Percentiles rank a stretch among this genome's conserved stretches.
Conservation (phyloP, 2,888 invertebrate genomes). For the Alcis repandata region DNA sequence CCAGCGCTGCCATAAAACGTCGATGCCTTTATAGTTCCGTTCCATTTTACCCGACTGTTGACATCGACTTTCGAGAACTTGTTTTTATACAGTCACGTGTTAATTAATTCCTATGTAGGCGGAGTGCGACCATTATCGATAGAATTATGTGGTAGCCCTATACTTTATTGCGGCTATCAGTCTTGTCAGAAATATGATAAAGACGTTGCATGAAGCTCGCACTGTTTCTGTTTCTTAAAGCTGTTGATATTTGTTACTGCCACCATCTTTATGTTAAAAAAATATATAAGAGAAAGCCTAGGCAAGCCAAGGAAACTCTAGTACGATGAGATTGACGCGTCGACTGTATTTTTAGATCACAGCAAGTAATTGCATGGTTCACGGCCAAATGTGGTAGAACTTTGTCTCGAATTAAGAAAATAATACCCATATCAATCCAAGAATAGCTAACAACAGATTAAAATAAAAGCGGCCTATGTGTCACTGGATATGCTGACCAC, state of each 20-base stretch:
- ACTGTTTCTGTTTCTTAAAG: slow-evolving; percentile 55
- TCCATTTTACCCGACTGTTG: slow-evolving; percentile 75
- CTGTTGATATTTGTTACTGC: slow-evolving; percentile 4
- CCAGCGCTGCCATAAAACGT: slow-evolving; percentile 70
- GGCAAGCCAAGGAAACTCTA: neutral
- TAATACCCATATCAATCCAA: too few relatives aligned
- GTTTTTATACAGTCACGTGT: slow-evolving; percentile 77
- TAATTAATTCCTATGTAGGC: slow-evolving; percentile 84
- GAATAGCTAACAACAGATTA: too few relatives aligned
- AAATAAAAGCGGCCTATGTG: too few relatives aligned
- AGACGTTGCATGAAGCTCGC: slow-evolving; percentile 65
- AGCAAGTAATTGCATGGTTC: too few relatives aligned
- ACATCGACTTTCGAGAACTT: slow-evolving; percentile 76
- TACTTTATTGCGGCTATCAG: slow-evolving; percentile 76
- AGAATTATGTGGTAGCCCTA: slow-evolving; percentile 81
- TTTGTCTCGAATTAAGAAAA: too few relatives aligned
- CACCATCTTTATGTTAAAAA: neutral
- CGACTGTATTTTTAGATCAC: neutral
- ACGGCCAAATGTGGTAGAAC: too few relatives aligned
- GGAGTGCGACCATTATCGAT: slow-evolving; percentile 79
- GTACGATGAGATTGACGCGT: neutral
- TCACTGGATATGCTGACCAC: too few relatives aligned
- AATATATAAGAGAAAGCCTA: too few relatives aligned
- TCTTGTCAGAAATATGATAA: slow-evolving; percentile 74
- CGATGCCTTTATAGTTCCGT: slow-evolving; percentile 76